These are phyloP conservation scores for Oligia fasciuncula DNA, from an alignment of 2,888 invertebrate species.

Conservation along the genomic window DNA sequence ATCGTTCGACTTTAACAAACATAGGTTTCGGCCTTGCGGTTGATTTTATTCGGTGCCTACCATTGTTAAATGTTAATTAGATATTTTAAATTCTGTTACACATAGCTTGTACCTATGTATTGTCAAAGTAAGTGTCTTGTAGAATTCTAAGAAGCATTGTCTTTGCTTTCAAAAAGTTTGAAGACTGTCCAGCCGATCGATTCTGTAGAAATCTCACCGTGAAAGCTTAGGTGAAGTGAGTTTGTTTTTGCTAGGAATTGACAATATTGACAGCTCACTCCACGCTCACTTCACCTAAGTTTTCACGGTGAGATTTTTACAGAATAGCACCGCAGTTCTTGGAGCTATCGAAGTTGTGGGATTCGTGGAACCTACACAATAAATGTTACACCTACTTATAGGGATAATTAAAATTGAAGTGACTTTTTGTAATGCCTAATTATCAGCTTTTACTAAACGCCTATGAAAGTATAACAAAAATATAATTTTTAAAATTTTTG, in stretches of 20 bases:
- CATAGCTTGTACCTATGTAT: conserved; percentile 17
- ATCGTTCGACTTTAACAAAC: conserved; percentile 63
- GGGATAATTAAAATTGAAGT: not conserved
- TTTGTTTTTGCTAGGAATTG: too few relatives aligned
- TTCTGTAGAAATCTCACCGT: too few relatives aligned
- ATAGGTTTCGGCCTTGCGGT: conserved; percentile 72
- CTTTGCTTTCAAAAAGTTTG: not conserved
- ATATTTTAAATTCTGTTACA: conserved; percentile 45
- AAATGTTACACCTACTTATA: not conserved
- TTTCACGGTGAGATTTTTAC: too few relatives aligned
- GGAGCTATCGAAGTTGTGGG: not conserved
- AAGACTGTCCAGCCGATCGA: not conserved
- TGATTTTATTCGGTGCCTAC: conserved; percentile 60
- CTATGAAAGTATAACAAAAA: too few relatives aligned
- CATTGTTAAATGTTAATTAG: conserved; percentile 68
- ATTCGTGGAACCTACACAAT: too few relatives aligned
- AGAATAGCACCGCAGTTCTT: not conserved
- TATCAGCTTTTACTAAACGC: too few relatives aligned
- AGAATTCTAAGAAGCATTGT: not conserved
- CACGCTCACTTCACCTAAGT: too few relatives aligned
- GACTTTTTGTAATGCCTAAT: too few relatives aligned
- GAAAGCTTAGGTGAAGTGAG: too few relatives aligned
- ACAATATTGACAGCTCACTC: too few relatives aligned
- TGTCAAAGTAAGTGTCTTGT: not conserved
- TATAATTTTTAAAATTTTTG: too few relatives aligned